These are phyloP conservation scores for Pherbina coryleti DNA, from an alignment of 2,888 invertebrate species.

Conservation along the genomic window DNA sequence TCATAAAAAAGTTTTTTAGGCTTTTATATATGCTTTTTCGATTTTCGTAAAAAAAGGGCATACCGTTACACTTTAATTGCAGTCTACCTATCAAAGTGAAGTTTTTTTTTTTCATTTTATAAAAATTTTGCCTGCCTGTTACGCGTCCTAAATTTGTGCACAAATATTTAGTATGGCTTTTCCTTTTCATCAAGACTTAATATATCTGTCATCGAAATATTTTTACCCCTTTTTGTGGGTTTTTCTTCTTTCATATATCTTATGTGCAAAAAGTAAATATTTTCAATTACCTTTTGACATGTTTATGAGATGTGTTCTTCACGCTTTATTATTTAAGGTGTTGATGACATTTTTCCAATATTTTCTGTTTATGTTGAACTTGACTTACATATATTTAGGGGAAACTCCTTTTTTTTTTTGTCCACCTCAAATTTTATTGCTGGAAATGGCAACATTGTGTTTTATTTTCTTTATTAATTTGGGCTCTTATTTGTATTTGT, in stretches of 20 bases:
- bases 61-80: too few species aligned
- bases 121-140: too few species aligned
- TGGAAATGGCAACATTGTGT: not conserved
- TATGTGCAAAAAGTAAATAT: too few species aligned
- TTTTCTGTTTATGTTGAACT: too few species aligned
- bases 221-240: conserved; percentile 48
- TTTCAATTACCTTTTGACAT: conserved; percentile 48
- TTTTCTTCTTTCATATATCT: conserved; percentile 40
- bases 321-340: not conserved
- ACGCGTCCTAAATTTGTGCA: too few species aligned
- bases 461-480: not conserved
- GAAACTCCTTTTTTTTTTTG: too few species aligned
- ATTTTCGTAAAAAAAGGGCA: too few species aligned
- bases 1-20: too few species aligned
- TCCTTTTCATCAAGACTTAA: not conserved
- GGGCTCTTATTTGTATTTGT: not conserved
- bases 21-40: too few species aligned
- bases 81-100: too few species aligned
- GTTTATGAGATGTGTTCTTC: conserved; percentile 40
- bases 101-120: too few species aligned
- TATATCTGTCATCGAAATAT: not conserved
- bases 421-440: not conserved
- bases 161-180: too few species aligned
- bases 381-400: not conserved
- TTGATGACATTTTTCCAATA: not conserved